Conservation (phyloP, 2,113 vertebrate species). For the Toxotes jaculatrix region DNA sequence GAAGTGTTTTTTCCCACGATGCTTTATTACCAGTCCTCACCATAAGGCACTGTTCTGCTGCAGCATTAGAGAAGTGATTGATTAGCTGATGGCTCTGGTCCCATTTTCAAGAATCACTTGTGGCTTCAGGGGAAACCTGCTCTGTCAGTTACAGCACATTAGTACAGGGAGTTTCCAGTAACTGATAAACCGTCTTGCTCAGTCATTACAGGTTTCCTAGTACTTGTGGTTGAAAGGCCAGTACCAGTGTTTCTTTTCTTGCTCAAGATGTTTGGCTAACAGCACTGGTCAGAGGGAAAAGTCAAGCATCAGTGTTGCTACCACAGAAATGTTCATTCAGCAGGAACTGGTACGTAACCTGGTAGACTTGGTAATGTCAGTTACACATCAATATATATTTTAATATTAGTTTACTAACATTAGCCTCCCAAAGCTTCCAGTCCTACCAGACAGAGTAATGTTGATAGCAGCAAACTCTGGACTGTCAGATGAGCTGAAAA, state of each 20-base stretch:
- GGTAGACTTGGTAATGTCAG: too few species aligned
- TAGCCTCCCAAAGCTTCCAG: background rate
- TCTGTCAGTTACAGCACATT: slow-evolving; percentile 69
- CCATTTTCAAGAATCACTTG: slow-evolving; percentile 70
- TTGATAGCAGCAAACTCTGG: background rate
- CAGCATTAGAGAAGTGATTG: slow-evolving; percentile 64
- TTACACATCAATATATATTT: too few species aligned
- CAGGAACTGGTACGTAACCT: slow-evolving; percentile 4
- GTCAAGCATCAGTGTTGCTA: slow-evolving; percentile 28
- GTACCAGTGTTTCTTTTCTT: slow-evolving; percentile 19
- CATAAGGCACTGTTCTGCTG: slow-evolving; percentile 10
- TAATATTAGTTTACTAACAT: background rate
- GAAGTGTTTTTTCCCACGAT: background rate
- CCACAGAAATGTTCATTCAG: slow-evolving; percentile 44
- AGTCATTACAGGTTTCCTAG: slow-evolving; percentile 41
- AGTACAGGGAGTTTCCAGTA: slow-evolving; percentile 56
- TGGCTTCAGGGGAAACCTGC: slow-evolving; percentile 61
- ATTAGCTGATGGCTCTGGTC: slow-evolving; percentile 66
- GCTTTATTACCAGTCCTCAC: slow-evolving; percentile 6
- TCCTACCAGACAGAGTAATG: background rate
- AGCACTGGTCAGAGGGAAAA: background rate
- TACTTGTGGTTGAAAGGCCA: slow-evolving; percentile 8
- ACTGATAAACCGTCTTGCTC: slow-evolving; percentile 50
- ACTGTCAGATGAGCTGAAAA: background rate
- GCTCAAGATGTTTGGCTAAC: slow-evolving; percentile 40